These are phyloP conservation scores for Drosophila merina DNA, from an alignment of 2,888 invertebrate genomes.

Conservation along the genomic window DNA sequence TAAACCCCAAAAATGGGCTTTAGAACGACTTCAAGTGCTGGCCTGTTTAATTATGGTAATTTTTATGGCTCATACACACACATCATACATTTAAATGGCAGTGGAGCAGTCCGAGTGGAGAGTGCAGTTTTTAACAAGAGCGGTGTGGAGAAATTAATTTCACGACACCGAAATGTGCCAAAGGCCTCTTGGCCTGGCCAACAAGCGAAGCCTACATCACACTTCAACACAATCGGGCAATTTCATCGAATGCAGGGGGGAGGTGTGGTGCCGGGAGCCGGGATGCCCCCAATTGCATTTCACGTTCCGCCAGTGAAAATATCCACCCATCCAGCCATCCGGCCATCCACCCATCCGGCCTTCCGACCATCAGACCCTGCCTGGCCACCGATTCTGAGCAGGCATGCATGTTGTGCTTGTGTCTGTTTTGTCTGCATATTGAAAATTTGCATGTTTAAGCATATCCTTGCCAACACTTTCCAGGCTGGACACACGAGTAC, in stretches of 20 bases:
- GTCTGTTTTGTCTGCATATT: slow-evolving; percentile 78
- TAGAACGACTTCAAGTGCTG: slow-evolving; percentile 15
- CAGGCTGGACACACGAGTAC: slow-evolving; percentile 57
- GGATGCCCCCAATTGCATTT: slow-evolving; percentile 68
- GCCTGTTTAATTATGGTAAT: slow-evolving; percentile 40
- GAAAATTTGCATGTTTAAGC: slow-evolving; percentile 83
- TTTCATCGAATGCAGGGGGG: slow-evolving; percentile 76
- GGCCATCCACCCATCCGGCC: slow-evolving; percentile 33
- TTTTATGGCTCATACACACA: slow-evolving; percentile 28
- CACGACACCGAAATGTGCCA: slow-evolving; percentile 62
- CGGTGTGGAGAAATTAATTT: slow-evolving; percentile 47
- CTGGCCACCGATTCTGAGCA: slow-evolving; percentile 52
- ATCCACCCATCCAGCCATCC: slow-evolving; percentile 34
- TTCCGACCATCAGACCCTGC: background rate
- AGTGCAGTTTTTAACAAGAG: slow-evolving; percentile 34
- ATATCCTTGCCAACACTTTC: slow-evolving; percentile 77
- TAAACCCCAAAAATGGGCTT: slow-evolving; percentile 21
- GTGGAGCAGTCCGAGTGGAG: background rate
- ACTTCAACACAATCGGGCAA: slow-evolving; percentile 83
- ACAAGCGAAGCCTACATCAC: slow-evolving; percentile 83
- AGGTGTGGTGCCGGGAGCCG: slow-evolving; percentile 5
- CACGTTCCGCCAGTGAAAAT: slow-evolving; percentile 60
- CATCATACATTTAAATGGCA: slow-evolving; percentile 21
- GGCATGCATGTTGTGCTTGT: slow-evolving; percentile 56
- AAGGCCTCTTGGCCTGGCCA: slow-evolving; percentile 57